phyloP scores from a whole-genome alignment of 2,888 invertebrate genomes.

The Phragmatobia fuliginosa region DNA sequence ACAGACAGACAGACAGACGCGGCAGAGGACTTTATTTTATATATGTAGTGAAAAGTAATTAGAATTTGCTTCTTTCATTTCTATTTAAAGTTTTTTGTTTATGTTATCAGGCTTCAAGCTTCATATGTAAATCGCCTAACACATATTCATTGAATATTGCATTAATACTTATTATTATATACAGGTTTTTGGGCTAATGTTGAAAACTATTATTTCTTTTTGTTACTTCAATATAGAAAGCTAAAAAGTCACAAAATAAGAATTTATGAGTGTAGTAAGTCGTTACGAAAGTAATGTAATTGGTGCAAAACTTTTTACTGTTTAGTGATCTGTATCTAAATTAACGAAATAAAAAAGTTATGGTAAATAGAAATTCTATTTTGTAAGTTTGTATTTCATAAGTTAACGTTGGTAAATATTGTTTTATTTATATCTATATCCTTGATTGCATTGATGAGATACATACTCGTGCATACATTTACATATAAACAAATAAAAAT shows the following conservation, averaged over 20 bases:
- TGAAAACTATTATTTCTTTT: background rate
- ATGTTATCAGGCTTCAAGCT: background rate
- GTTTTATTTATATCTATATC: background rate
- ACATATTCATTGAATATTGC: background rate
- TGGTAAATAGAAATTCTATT: background rate
- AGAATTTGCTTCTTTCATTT: too few species aligned
- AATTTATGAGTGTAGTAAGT: background rate
- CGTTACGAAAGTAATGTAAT: background rate
- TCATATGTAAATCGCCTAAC: background rate
- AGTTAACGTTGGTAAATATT: background rate
- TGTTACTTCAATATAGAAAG: background rate
- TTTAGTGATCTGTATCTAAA: background rate
- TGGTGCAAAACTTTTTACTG: background rate
- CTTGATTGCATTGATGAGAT: too few species aligned
- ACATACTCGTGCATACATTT: too few species aligned
- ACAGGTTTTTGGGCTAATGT: background rate
- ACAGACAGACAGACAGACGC: too few species aligned
- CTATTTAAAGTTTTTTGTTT: background rate
- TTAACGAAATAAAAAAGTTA: background rate
- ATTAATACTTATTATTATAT: background rate
- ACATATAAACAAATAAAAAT: too few species aligned
- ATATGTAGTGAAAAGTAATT: too few species aligned
- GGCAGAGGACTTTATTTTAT: too few species aligned
- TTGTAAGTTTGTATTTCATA: background rate
- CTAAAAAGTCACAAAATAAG: background rate